These are phyloP conservation scores for Microctonus hyperodae DNA, from an alignment of 2,888 invertebrate species.

Conservation along the genomic window DNA sequence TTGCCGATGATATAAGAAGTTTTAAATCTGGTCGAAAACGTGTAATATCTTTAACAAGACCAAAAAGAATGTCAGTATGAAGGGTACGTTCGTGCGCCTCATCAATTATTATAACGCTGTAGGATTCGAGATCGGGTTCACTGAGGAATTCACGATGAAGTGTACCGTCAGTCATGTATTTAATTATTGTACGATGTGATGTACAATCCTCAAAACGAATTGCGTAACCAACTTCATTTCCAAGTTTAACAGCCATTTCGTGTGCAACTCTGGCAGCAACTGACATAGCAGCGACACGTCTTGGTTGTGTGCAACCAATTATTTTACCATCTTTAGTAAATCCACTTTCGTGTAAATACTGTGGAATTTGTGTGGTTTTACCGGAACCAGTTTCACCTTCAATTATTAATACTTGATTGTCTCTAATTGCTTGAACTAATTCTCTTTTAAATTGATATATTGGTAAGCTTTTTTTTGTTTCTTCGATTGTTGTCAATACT, in stretches of 20 bases:
- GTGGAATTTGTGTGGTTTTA: constrained; percentile 99
- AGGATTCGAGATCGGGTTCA: constrained; percentile 94
- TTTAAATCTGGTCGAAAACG: constrained; percentile 94
- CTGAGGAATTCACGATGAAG: constrained; percentile 95
- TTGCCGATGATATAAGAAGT: constrained; percentile 96
- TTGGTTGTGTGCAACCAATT: constrained; percentile 96
- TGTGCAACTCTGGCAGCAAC: constrained; percentile 97
- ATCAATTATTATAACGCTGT: constrained; percentile 99
- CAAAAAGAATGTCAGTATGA: constrained; percentile 98
- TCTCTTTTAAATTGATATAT: constrained; percentile 92
- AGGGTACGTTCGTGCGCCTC: constrained; percentile 99
- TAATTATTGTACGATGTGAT: constrained; percentile 93
- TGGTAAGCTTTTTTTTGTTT: constrained; percentile 91
- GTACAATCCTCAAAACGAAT: constrained; percentile 99
- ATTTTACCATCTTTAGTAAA: constrained; percentile 83
- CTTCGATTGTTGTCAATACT: constrained; percentile 71
- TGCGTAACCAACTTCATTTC: constrained; percentile 88
- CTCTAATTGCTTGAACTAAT: constrained; percentile 88
- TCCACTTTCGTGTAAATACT: constrained; percentile 95
- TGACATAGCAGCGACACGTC: constrained; percentile 99
- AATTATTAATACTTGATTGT: constrained; percentile 90
- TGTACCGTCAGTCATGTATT: constrained; percentile 99
- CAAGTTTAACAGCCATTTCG: constrained; percentile 96
- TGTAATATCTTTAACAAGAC: constrained; percentile 94
- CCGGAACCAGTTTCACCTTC: constrained; percentile 99